These are phyloP conservation scores for Arrhopalites spinosus DNA, from an alignment of 2,888 invertebrate genomes.

Conservation along the genomic window DNA sequence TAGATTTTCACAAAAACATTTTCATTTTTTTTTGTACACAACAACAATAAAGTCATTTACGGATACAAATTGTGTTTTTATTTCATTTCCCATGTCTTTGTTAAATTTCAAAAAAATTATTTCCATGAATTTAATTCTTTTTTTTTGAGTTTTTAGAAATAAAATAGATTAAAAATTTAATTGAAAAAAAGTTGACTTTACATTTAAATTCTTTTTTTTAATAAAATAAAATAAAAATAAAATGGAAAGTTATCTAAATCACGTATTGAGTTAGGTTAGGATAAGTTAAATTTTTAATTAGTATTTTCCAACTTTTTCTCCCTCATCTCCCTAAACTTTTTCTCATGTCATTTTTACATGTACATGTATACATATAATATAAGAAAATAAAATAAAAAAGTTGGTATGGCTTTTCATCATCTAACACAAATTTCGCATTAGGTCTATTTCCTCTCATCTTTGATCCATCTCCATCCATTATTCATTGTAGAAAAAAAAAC, in stretches of 20 bases:
- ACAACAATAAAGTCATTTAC: too few relatives aligned
- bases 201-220: too few relatives aligned
- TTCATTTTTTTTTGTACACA: too few relatives aligned
- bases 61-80: too few relatives aligned
- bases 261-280: too few relatives aligned
- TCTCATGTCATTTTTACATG: background rate
- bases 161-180: background rate
- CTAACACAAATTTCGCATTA: slow-evolving; percentile 14
- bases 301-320: too few relatives aligned
- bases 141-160: background rate
- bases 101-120: background rate
- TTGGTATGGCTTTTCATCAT: background rate
- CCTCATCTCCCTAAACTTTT: background rate
- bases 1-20: background rate
- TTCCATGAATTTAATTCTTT: background rate
- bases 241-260: too few relatives aligned
- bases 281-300: too few relatives aligned
- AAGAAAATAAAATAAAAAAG: background rate
- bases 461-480: slow-evolving; percentile 35
- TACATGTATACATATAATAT: background rate
- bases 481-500: slow-evolving; percentile 1
- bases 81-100: too few relatives aligned
- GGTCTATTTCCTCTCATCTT: slow-evolving; percentile 21
- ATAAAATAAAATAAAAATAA: too few relatives aligned
- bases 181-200: too few relatives aligned